Base-by-base conservation (phyloP, 1,140 invertebrate genomes). In the Wiebesia pumilae region DNA sequence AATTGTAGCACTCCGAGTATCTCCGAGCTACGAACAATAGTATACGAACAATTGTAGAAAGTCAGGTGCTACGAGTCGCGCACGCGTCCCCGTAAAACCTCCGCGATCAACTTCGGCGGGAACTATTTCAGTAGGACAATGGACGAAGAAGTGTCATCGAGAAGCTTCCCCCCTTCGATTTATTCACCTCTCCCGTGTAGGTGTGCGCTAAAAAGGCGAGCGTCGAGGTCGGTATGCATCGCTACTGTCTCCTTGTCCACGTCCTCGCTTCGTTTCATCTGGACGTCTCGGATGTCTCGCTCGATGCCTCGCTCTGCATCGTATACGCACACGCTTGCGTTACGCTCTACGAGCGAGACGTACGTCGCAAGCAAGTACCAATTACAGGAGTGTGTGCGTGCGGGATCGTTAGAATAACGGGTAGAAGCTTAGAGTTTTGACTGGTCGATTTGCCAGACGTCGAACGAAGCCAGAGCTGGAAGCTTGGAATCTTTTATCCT, bases 291-390 rank as follows among this genome's bases (percentile, higher is more conserved):
- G 30, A 80, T n/a, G n/a, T n/a, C n/a, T n/a, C n/a, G n/a, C 47
- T 80, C 80, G 71, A 47, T 85, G 40, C 65, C 6, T 58, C 30
- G 30, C 21, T 71, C 33, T 35, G 54, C 71, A 65, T 67, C 77
- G 30, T 73, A 77, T 38, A 67, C 80, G 27, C 33, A 47, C 51
- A 54, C 14, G 19, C 51, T 40, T 86, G 71, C 85, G 67, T 86
- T 80, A 82, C 69, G 71, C 80, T 77, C 67, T n/a, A 43, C 43
- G 38, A n/a, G 58, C 38, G 54, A 78, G 83, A 78, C 79, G 73
- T 78, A 77, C 58, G 51, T 81, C 80, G 38, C 62, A 85, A 86
- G 47, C 80, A 86, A 86, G 75, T 86, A 77, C 51, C 80, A 81
- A 86, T 86, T 80, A 79, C 62, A 77, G 54, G 35, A 38, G 38